These are phyloP conservation scores for Tenthredo livida DNA, from an alignment of 2,888 invertebrate genomes.

Conservation along the genomic window DNA sequence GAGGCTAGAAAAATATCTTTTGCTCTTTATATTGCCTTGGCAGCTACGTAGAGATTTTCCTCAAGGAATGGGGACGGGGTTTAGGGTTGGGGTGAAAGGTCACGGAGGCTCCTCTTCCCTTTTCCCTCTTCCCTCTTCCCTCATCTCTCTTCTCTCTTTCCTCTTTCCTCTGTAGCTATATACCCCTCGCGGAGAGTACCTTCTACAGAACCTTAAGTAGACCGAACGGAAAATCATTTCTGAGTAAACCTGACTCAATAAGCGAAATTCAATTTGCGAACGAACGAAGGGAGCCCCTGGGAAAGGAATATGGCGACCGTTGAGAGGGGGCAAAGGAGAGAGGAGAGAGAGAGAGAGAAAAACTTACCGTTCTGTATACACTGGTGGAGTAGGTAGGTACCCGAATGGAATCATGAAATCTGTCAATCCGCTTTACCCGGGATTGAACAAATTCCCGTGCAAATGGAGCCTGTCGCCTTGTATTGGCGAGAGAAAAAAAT, in stretches of 20 bases:
- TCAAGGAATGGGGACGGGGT: neutral
- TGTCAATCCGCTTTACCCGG: conserved; percentile 49
- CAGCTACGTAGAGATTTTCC: neutral
- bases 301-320: conserved; percentile 43
- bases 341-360: neutral
- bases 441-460: conserved; percentile 41
- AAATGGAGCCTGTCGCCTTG: conserved; percentile 48
- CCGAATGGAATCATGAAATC: conserved; percentile 51
- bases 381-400: conserved; percentile 29
- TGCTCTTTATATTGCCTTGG: conserved; percentile 2
- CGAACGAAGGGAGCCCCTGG: conserved; percentile 35
- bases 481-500: neutral
- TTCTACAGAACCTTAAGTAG: conserved; percentile 51
- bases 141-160: neutral
- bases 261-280: conserved; percentile 50
- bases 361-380: conserved; percentile 40
- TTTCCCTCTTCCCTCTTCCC: neutral
- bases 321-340: neutral
- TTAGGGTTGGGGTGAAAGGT: conserved; percentile 36
- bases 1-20: conserved; percentile 38
- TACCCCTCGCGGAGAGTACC: neutral
- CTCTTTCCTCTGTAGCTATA: neutral
- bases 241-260: conserved; percentile 52
- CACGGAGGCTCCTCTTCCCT: neutral
- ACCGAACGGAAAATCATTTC: conserved; percentile 54